Evolutionary conservation across 2,113 vertebrate species (phyloP).

Genomic region (Dinomys branickii): DNA sequence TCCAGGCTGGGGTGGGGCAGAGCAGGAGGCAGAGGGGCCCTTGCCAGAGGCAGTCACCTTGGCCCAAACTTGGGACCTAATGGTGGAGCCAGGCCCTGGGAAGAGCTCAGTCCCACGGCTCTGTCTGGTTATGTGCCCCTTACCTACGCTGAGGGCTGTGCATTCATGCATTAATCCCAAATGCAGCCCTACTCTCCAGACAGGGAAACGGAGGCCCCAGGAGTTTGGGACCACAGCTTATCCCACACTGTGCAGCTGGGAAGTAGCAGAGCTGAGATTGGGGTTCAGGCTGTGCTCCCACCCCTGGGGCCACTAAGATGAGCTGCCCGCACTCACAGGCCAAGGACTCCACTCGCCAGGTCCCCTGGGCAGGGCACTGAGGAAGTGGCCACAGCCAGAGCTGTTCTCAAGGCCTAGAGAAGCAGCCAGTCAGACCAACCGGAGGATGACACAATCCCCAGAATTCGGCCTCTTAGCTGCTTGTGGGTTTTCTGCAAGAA

Average conservation of each 20-base stretch:
- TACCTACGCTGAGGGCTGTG: background rate
- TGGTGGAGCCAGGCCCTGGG: background rate
- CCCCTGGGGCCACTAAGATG: no score
- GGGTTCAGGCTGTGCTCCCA: background rate
- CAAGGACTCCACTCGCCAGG: background rate
- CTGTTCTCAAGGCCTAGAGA: fast-evolving
- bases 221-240: background rate
- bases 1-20: background rate
- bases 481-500: slow-evolving; percentile 56
- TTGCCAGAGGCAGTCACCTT: background rate
- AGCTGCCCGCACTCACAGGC: background rate
- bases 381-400: fast-evolving
- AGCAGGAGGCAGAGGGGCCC: fast-evolving
- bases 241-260: background rate
- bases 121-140: background rate
- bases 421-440: background rate
- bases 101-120: background rate
- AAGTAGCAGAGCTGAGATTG: background rate
- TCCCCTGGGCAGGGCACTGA: background rate
- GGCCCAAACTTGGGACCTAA: background rate
- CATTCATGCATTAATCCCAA: background rate
- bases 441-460: background rate
- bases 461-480: slow-evolving; percentile 40
- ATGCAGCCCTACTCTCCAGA: background rate
- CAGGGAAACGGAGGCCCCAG: background rate